A percentile compares a stretch with the other conserved stretches of the same genome.
These are phyloP conservation scores for Takifugu bimaculatus DNA, from an alignment of 2,113 vertebrate genomes.

Conservation along the genomic window DNA sequence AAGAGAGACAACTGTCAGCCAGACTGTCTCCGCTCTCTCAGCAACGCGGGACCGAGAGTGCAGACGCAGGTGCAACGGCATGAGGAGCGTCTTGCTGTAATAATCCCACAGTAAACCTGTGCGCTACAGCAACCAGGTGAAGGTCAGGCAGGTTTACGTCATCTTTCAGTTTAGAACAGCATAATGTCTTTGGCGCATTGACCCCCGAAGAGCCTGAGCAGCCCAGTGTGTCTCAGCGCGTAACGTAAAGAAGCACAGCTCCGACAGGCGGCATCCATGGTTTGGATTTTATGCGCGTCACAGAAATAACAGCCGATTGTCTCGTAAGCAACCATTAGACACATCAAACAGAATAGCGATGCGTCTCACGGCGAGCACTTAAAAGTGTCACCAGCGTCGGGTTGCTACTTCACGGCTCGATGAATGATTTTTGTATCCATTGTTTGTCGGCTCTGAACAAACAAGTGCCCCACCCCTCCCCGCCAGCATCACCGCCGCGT, in stretches of 20 bases:
- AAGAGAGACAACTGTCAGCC: constrained; percentile 63
- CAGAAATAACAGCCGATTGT: constrained; percentile 12
- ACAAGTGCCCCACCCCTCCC: constrained; percentile 34
- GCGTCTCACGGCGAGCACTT: too few relatives aligned
- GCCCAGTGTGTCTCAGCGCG: too few relatives aligned
- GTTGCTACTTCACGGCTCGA: constrained; percentile 16
- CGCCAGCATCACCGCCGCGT: too few relatives aligned
- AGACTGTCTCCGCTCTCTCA: constrained; percentile 42
- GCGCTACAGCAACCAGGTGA: too few relatives aligned
- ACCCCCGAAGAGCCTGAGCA: neutral
- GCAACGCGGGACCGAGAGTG: constrained; percentile 29
- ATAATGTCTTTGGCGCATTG: too few relatives aligned
- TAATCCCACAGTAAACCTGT: constrained; percentile 18
- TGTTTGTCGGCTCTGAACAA: constrained; percentile 46
- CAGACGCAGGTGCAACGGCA: constrained; percentile 51
- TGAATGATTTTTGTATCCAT: constrained; percentile 25
- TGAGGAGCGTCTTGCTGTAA: constrained; percentile 29
- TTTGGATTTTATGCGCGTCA: constrained; percentile 12
- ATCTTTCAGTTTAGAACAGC: too few relatives aligned
- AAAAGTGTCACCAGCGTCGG: neutral
- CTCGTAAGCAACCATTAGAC: neutral
- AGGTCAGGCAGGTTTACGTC: too few relatives aligned
- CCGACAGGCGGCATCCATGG: too few relatives aligned
- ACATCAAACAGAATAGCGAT: too few relatives aligned
- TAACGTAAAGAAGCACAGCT: too few relatives aligned